Evolutionary conservation across 2,797 vertebrate genomes (phyloP), one percentile per base, ranked within the genome.

Genomic region (Simalia tracyae): DNA sequence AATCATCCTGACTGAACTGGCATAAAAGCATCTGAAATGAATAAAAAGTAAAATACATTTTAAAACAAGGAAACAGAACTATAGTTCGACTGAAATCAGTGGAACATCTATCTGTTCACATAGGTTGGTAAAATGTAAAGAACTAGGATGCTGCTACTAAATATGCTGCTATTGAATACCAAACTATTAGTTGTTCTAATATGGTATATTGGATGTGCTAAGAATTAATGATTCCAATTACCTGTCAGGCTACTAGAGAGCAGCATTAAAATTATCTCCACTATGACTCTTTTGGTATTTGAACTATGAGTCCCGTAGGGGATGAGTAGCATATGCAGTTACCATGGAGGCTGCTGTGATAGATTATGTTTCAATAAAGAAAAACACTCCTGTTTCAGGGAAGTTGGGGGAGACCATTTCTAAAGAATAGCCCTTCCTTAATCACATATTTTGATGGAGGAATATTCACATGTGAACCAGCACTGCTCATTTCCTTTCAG

Each of bases 371-470:
- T 97, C 63, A 26, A 90, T 96, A 93, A 96, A 95, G 93, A 96
- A 97, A 92, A 96, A 88, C 86, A 93, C 57, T 95, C 85, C 90
- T 96, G 96, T 96, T 97, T 96, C 95, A 96, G 96, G 68, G 93
- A 93, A 97, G 92, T 93, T 97, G 92, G n/a, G 93, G 95, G 96
- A 96, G 92, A 96, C 84, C 96, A 96, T 96, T 97, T 97, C 93
- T 96, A 93, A 92, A 96, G 94, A 95, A 95, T 97, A 96, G 93
- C 68, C 93, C 89, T 97, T 97, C 94, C 95, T 97, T 97, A 97
- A 97, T 97, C 96, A 96, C 93, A 96, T 88, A 92, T 88, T 96
- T 96, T 96, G 96, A 96, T 97, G 93, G 94, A 96, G 92, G 92
- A 96, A 96, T 95, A 93, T 92, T 96, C 93, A 95, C 95, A 96